A percentile compares a stretch with the other conserved stretches of the same genome.
phyloP scores from a whole-genome alignment of 2,888 invertebrate genomes.

The Yponomeuta sedellus region DNA sequence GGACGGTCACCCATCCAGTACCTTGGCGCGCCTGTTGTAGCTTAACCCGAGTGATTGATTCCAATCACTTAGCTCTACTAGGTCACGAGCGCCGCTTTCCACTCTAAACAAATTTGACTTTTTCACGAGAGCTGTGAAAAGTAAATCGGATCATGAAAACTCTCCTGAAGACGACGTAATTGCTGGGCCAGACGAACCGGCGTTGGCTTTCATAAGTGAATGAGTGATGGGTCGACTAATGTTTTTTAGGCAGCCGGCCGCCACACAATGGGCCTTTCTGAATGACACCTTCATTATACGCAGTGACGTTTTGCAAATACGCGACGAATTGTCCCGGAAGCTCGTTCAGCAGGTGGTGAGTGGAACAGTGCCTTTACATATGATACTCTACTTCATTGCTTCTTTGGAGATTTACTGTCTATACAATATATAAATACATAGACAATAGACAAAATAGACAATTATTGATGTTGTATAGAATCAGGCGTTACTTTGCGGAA shows the following conservation, averaged over 20 bases:
- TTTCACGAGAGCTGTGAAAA: neutral
- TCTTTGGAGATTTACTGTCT: too few species aligned
- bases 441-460: too few species aligned
- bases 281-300: slow-evolving; percentile 63
- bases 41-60: too few species aligned
- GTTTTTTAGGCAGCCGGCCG: slow-evolving; percentile 34
- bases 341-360: neutral
- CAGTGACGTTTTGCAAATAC: slow-evolving; percentile 56
- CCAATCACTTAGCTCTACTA: too few species aligned
- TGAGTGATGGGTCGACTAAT: slow-evolving; percentile 35
- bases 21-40: too few species aligned
- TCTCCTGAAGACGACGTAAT: neutral
- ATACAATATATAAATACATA: too few species aligned
- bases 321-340: slow-evolving; percentile 42
- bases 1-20: too few species aligned
- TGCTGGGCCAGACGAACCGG: slow-evolving; percentile 2
- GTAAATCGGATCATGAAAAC: neutral
- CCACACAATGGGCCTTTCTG: slow-evolving; percentile 47
- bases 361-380: neutral
- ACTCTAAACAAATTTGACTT: neutral
- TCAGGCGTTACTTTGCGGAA: too few species aligned
- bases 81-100: too few species aligned
- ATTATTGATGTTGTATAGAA: too few species aligned
- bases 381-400: too few species aligned
- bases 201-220: neutral